These are phyloP conservation scores for Caenorhabditis brenneri DNA, from an alignment of 1,140 invertebrate species.

Conservation along the genomic window DNA sequence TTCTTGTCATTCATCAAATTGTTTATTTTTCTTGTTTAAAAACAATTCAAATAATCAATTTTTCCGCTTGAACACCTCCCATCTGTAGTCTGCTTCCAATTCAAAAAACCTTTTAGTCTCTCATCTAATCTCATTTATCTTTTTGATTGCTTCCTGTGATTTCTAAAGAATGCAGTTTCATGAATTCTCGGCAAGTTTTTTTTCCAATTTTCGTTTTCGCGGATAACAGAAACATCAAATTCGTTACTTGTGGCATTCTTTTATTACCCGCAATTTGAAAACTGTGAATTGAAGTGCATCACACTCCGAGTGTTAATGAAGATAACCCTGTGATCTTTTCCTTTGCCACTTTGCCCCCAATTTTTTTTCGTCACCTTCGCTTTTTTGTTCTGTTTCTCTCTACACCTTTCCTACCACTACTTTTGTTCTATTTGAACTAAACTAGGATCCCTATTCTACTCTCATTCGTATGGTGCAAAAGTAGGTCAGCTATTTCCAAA, in stretches of 20 bases:
- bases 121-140: neutral
- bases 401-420: neutral
- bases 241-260: neutral
- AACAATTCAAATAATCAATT: neutral
- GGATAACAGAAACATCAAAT: too few species aligned
- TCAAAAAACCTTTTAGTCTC: neutral
- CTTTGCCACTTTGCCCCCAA: slow-evolving; percentile 8
- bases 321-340: slow-evolving; percentile 15
- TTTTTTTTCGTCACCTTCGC: neutral
- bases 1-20: too few species aligned
- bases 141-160: neutral
- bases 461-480: neutral
- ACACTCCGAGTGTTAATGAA: neutral
- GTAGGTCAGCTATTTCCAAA: slow-evolving; percentile 30
- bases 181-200: neutral
- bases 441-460: neutral
- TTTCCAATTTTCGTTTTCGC: neutral
- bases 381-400: neutral
- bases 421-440: slow-evolving; percentile 26
- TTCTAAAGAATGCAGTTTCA: slow-evolving; percentile 4
- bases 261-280: neutral
- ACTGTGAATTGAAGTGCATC: neutral
- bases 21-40: too few species aligned
- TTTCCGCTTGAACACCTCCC: neutral
- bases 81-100: slow-evolving; percentile 8